These are phyloP conservation scores for Amblyjoppa proteus DNA, from an alignment of 2,888 invertebrate species.

Conservation along the genomic window DNA sequence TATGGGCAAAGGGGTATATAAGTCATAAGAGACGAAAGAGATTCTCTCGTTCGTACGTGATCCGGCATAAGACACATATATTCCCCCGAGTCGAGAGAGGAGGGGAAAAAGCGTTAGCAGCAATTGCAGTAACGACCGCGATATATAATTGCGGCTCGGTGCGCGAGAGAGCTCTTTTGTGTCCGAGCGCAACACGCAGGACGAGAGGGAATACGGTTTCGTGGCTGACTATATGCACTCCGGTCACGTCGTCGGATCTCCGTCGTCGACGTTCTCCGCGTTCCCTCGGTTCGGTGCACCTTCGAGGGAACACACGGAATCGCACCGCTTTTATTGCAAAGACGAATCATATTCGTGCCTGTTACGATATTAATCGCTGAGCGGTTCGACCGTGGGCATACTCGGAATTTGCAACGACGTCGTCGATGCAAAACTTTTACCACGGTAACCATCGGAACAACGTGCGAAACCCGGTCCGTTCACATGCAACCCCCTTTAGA, in stretches of 20 bases:
- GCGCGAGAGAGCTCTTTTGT: conserved; percentile 57
- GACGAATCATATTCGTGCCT: conserved; percentile 9
- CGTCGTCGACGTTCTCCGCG: conserved; percentile 58
- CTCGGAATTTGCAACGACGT: not conserved
- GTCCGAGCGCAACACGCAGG: conserved; percentile 39
- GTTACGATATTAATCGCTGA: conserved; percentile 3
- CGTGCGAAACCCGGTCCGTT: no score
- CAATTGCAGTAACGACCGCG: conserved; percentile 68
- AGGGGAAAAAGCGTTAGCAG: conserved; percentile 65
- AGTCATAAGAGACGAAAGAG: conserved; percentile 21
- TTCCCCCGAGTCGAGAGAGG: conserved; percentile 43
- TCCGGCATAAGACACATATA: conserved; percentile 63
- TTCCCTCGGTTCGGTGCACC: conserved; percentile 59
- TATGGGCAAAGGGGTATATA: conserved; percentile 8
- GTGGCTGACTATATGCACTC: conserved; percentile 55
- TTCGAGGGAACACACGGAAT: conserved; percentile 51
- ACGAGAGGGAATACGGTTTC: conserved; percentile 32
- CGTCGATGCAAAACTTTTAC: not conserved
- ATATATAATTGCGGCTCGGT: conserved; percentile 66
- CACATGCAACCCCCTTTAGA: no score
- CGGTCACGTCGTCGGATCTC: conserved; percentile 64
- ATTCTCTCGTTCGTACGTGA: conserved; percentile 63
- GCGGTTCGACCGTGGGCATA: not conserved
- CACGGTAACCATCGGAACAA: no score
- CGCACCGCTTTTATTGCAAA: conserved; percentile 34